These are phyloP conservation scores for Antrozous pallidus DNA, from an alignment of 2,797 vertebrate genomes.

Conservation along the genomic window DNA sequence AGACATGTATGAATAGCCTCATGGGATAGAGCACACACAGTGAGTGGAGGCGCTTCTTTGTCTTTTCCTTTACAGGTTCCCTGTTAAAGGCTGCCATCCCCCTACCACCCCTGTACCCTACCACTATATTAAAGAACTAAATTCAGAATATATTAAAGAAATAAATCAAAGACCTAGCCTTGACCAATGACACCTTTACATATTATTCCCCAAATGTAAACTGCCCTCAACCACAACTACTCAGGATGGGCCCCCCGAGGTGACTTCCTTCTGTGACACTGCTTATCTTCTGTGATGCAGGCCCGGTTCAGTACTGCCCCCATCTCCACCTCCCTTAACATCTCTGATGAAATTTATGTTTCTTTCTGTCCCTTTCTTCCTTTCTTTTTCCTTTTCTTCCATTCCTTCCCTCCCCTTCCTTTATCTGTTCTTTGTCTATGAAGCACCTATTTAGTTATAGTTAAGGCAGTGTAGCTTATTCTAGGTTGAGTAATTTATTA, in stretches of 20 bases:
- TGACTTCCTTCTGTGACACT: conserved; percentile 59
- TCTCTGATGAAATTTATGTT: neutral
- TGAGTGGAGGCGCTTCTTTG: neutral
- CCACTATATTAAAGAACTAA: neutral
- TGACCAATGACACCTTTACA: neutral
- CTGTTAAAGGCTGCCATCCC: neutral
- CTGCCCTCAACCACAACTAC: neutral
- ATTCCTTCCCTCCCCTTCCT: neutral
- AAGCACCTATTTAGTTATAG: neutral
- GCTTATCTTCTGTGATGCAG: neutral
- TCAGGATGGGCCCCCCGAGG: neutral
- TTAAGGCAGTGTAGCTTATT: neutral
- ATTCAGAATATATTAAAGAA: neutral
- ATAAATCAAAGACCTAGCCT: neutral
- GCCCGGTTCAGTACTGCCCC: neutral
- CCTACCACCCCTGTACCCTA: neutral
- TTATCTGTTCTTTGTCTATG: neutral
- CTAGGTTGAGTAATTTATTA: neutral
- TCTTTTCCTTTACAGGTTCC: neutral
- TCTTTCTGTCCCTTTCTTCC: neutral
- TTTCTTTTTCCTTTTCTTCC: neutral
- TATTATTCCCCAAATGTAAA: neutral
- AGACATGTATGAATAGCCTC: neutral
- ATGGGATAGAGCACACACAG: neutral
- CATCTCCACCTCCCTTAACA: neutral